These are phyloP conservation scores for Drosophila bunnanda DNA, from an alignment of 2,888 invertebrate genomes.

Conservation along the genomic window DNA sequence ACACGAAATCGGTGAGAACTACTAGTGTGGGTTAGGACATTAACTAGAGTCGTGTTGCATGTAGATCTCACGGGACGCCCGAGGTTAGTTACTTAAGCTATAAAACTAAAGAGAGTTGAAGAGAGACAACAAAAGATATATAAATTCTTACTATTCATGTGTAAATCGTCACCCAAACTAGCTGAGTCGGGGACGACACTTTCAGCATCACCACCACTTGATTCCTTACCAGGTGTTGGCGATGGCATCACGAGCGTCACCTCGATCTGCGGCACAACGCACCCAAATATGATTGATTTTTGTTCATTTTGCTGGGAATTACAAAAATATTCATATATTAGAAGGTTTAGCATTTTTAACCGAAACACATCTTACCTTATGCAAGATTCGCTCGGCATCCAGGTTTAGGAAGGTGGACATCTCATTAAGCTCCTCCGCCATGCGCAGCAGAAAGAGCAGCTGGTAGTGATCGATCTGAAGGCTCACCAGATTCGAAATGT, in stretches of 20 bases:
- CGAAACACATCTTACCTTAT: slow-evolving; percentile 86
- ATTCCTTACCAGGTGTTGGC: slow-evolving; percentile 93
- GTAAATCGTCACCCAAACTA: slow-evolving; percentile 91
- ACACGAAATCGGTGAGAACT: slow-evolving; percentile 53
- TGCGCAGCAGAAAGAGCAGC: slow-evolving; percentile 93
- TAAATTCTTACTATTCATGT: slow-evolving; percentile 87
- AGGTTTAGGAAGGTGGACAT: slow-evolving; percentile 91
- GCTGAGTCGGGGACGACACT: slow-evolving; percentile 94
- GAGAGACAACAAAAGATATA: slow-evolving; percentile 79
- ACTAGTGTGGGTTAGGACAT: slow-evolving; percentile 53
- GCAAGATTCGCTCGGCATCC: slow-evolving; percentile 90
- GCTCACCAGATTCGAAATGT: slow-evolving; percentile 93
- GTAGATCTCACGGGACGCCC: slow-evolving; percentile 10
- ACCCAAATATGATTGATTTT: slow-evolving; percentile 88
- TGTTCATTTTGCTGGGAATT: slow-evolving; percentile 81
- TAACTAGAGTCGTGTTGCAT: slow-evolving; percentile 27
- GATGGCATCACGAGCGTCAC: slow-evolving; percentile 94
- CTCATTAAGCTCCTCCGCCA: slow-evolving; percentile 92
- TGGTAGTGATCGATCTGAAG: slow-evolving; percentile 97
- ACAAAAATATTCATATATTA: neutral
- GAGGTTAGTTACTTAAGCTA: slow-evolving; percentile 38
- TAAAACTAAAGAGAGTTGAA: slow-evolving; percentile 68
- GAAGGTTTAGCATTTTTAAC: too few relatives aligned
- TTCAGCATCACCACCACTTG: slow-evolving; percentile 92
- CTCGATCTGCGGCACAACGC: slow-evolving; percentile 93